Evolutionary conservation across 2,888 invertebrate genomes (phyloP).

Genomic region (Sarcophaga carnaria): DNA sequence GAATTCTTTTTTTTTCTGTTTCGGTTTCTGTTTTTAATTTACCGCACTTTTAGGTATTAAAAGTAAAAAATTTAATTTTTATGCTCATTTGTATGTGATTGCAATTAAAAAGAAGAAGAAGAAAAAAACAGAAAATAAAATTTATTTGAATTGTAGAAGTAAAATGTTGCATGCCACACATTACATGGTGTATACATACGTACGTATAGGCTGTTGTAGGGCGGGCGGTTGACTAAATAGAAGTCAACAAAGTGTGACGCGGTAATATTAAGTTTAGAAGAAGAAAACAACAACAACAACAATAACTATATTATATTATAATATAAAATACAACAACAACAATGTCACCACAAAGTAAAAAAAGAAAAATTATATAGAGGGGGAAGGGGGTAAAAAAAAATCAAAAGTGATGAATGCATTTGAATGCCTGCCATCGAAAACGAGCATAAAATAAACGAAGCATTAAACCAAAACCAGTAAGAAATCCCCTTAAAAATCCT

Average conservation of each 20-base stretch:
- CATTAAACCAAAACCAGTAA: constrained; percentile 66
- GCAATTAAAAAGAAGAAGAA: constrained; percentile 51
- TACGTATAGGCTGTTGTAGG: constrained; percentile 33
- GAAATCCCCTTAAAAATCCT: constrained; percentile 9
- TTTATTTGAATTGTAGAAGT: not conserved
- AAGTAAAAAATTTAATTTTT: constrained; percentile 62
- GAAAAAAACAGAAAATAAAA: constrained; percentile 33
- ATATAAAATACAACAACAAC: constrained; percentile 22
- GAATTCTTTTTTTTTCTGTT: not conserved
- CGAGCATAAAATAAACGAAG: constrained; percentile 55
- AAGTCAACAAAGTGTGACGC: constrained; percentile 69
- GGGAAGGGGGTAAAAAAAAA: constrained; percentile 26
- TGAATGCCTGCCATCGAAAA: constrained; percentile 52
- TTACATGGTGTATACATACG: constrained; percentile 32
- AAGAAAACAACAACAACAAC: too few relatives aligned
- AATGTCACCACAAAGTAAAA: constrained; percentile 61
- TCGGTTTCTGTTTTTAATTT: constrained; percentile 34
- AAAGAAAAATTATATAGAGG: constrained; percentile 5
- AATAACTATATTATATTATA: too few relatives aligned
- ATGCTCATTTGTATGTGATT: constrained; percentile 54
- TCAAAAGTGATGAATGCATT: constrained; percentile 69
- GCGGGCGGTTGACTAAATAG: constrained; percentile 63
- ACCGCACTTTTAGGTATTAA: constrained; percentile 54
- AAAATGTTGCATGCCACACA: constrained; percentile 46
- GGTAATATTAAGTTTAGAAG: constrained; percentile 54